Evolutionary conservation across 2,888 invertebrate genomes (phyloP).

Genomic region (Abrostola tripartita): DNA sequence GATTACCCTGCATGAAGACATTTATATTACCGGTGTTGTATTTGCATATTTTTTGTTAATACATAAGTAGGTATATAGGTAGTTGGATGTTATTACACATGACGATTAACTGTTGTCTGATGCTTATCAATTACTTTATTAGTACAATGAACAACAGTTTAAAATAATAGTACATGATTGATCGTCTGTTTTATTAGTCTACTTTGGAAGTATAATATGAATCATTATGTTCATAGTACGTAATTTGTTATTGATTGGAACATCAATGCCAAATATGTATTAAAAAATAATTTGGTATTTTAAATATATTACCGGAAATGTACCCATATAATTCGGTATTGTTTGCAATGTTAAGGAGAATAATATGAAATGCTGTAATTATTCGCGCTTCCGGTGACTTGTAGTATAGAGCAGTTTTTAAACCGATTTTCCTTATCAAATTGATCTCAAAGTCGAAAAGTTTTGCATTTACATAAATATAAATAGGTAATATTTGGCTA

Average conservation of each 20-base stretch:
- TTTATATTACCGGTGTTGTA: constrained; percentile 65
- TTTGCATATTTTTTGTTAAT: constrained; percentile 75
- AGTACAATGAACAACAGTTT: constrained; percentile 51
- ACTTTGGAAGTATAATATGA: constrained; percentile 11
- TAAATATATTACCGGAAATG: constrained; percentile 11
- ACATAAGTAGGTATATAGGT: constrained; percentile 53
- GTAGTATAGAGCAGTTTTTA: background rate
- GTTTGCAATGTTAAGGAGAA: constrained; percentile 1
- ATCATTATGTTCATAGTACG: constrained; percentile 19
- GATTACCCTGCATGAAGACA: constrained; percentile 61
- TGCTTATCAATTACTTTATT: constrained; percentile 55
- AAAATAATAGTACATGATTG: constrained; percentile 45
- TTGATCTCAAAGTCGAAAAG: too few species aligned
- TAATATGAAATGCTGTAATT: background rate
- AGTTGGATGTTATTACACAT: constrained; percentile 36
- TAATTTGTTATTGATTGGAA: constrained; percentile 29
- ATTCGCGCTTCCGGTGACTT: background rate
- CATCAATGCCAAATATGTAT: constrained; percentile 25
- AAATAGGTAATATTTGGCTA: too few species aligned
- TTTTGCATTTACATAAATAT: too few species aligned
- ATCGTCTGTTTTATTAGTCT: constrained; percentile 29
- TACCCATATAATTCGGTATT: constrained; percentile 11
- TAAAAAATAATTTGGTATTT: constrained; percentile 22
- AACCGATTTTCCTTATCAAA: background rate
- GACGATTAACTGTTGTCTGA: constrained; percentile 40